These are phyloP conservation scores for Parnassius glacialis DNA, from an alignment of 2,888 invertebrate species.

Conservation along the genomic window DNA sequence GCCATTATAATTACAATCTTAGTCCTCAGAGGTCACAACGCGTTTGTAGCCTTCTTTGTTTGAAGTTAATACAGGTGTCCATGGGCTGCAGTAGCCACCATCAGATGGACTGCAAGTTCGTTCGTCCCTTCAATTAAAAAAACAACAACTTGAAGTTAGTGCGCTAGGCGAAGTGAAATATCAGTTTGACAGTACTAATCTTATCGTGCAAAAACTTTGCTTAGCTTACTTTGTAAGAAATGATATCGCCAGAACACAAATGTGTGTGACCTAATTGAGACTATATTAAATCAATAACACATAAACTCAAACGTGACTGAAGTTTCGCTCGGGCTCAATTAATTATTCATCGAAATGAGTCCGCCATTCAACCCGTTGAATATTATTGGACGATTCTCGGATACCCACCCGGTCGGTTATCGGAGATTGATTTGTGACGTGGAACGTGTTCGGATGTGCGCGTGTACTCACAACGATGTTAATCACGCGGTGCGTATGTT, in stretches of 20 bases:
- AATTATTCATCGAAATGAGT: constrained; percentile 66
- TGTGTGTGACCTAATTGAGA: constrained; percentile 22
- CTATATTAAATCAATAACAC: constrained; percentile 32
- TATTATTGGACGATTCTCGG: constrained; percentile 32
- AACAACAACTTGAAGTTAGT: too few relatives aligned
- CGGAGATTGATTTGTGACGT: constrained; percentile 23
- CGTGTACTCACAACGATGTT: constrained; percentile 20
- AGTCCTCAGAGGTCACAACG: too few relatives aligned
- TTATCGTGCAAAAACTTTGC: background rate
- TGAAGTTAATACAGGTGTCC: too few relatives aligned
- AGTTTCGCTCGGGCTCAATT: constrained; percentile 57
- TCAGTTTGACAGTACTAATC: too few relatives aligned
- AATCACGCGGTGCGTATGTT: constrained; percentile 45
- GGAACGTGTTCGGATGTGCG: constrained; percentile 16
- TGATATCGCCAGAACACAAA: constrained; percentile 4
- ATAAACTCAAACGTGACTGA: constrained; percentile 39
- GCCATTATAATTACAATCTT: too few relatives aligned
- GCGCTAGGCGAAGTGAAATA: too few relatives aligned
- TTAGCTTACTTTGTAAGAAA: background rate
- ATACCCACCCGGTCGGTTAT: constrained; percentile 16
- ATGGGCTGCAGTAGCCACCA: too few relatives aligned
- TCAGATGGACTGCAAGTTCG: too few relatives aligned
- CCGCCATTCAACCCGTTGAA: constrained; percentile 38
- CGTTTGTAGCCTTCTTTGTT: too few relatives aligned
- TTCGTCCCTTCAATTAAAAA: too few relatives aligned